These are phyloP conservation scores for Amphipyra berbera DNA, from an alignment of 2,888 invertebrate genomes.

Conservation along the genomic window DNA sequence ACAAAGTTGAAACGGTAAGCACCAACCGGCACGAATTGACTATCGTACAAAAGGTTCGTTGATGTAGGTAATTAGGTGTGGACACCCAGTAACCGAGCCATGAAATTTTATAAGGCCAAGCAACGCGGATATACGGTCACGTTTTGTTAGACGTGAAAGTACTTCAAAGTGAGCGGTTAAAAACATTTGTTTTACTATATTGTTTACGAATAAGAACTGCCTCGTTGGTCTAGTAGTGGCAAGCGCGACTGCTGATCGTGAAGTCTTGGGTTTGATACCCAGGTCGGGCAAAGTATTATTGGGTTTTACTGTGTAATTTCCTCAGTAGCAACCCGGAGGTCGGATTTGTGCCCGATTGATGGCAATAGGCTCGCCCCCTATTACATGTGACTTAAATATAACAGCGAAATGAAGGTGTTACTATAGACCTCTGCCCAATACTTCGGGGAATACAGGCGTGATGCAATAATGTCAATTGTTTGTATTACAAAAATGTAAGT, in stretches of 20 bases:
- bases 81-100: conserved; percentile 47
- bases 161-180: conserved; percentile 43
- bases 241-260: too few relatives aligned
- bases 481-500: conserved; percentile 1
- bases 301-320: too few relatives aligned
- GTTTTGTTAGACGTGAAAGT: conserved; percentile 54
- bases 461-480: conserved; percentile 21
- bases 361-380: too few relatives aligned
- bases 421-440: too few relatives aligned
- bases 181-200: conserved; percentile 18
- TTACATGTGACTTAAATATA: too few relatives aligned
- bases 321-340: too few relatives aligned
- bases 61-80: conserved; percentile 42
- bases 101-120: conserved; percentile 54
- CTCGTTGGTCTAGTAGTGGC: too few relatives aligned
- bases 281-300: too few relatives aligned
- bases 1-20: conserved; percentile 82
- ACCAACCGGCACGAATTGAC: conserved; percentile 19
- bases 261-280: too few relatives aligned
- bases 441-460: too few relatives aligned
- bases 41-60: conserved; percentile 24
- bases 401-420: too few relatives aligned
- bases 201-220: not conserved
- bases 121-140: conserved; percentile 55
- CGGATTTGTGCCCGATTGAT: too few relatives aligned